A percentile compares a stretch with the other conserved stretches of the same genome.
phyloP scores from a whole-genome alignment of 2,113 vertebrate species.

The Chaetodon auriga region DNA sequence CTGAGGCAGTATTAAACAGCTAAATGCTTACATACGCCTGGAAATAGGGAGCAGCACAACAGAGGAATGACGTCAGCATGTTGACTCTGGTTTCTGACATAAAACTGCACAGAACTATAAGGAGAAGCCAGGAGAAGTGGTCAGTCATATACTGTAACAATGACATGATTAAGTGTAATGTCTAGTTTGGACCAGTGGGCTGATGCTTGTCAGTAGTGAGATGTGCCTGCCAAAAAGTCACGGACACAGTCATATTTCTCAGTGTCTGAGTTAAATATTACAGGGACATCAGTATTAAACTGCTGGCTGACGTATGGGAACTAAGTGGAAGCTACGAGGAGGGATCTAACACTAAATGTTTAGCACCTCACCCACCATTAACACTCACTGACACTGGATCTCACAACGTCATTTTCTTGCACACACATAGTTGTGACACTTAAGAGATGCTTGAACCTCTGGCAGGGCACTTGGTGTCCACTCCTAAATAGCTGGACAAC shows the following conservation, averaged over 20 bases:
- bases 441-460: conserved; percentile 20
- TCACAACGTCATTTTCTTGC: not conserved
- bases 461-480: not conserved
- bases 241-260: not conserved
- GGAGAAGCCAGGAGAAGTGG: not conserved
- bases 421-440: conserved; percentile 28
- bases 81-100: conserved; percentile 6
- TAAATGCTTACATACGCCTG: not conserved
- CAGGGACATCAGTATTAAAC: conserved; percentile 10
- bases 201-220: not conserved
- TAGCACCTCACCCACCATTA: conserved; percentile 44
- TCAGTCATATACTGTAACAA: not conserved
- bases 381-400: conserved; percentile 37
- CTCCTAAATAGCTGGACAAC: conserved; percentile 29
- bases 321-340: not conserved
- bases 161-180: not conserved
- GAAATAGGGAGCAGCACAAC: conserved; percentile 20
- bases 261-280: conserved; percentile 3
- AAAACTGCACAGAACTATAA: not conserved
- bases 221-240: not conserved
- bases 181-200: not conserved
- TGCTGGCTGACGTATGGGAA: not conserved
- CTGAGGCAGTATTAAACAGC: not conserved
- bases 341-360: conserved; percentile 22
- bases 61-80: conserved; percentile 26